Evolutionary conservation across 2,888 invertebrate species (phyloP).

Genomic region (Limnephilus lunatus): DNA sequence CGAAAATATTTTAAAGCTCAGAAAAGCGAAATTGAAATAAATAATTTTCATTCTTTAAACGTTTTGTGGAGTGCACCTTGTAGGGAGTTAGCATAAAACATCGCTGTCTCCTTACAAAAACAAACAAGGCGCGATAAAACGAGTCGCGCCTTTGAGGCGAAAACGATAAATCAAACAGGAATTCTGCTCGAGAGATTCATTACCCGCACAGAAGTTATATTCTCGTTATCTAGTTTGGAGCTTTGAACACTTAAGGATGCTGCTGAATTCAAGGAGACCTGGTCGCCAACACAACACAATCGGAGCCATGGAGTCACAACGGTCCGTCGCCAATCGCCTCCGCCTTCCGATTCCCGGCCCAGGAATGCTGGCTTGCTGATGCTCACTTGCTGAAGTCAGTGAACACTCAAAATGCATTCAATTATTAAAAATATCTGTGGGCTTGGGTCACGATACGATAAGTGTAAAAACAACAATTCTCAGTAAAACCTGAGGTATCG

Average conservation of each 20-base stretch:
- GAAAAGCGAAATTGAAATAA: slow-evolving; percentile 3
- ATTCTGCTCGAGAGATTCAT: slow-evolving; percentile 45
- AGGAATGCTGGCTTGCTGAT: neutral
- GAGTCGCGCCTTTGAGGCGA: slow-evolving; percentile 48
- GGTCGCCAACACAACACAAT: slow-evolving; percentile 19
- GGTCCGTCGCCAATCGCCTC: neutral
- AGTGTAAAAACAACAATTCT: neutral
- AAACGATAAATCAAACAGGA: slow-evolving; percentile 47
- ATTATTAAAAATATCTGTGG: neutral
- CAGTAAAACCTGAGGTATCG: neutral
- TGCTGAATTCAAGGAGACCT: slow-evolving; percentile 22
- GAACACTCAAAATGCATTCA: neutral
- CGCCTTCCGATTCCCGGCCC: neutral
- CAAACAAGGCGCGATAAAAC: slow-evolving; percentile 44
- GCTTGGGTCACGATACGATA: neutral
- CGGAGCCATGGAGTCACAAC: neutral
- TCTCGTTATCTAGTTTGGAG: slow-evolving; percentile 49
- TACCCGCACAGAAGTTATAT: slow-evolving; percentile 48
- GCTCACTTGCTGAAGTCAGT: neutral
- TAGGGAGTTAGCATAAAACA: slow-evolving; percentile 24
- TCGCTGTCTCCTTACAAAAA: slow-evolving; percentile 23
- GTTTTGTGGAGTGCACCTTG: neutral
- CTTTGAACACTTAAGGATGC: slow-evolving; percentile 42
- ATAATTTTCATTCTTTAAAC: slow-evolving; percentile 29
- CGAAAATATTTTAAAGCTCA: neutral